Percentiles rank a stretch among this genome's conserved stretches.
These are phyloP conservation scores for Lagria hirta DNA, from an alignment of 2,888 invertebrate species.

Conservation along the genomic window DNA sequence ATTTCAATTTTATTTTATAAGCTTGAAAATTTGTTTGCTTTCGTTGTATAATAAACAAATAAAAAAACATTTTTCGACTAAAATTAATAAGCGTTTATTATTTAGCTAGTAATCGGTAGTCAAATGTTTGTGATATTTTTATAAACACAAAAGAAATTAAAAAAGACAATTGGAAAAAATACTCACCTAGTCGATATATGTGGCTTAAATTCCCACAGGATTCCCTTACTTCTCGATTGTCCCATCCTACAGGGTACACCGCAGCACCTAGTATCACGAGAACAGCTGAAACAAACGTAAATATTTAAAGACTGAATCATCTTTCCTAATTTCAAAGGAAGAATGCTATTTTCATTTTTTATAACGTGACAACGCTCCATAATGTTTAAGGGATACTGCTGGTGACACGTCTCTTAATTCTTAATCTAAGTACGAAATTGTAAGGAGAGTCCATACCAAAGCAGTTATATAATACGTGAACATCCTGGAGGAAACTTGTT, in stretches of 20 bases:
- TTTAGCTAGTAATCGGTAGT: no score
- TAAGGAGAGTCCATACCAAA: neutral
- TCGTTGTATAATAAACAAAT: no score
- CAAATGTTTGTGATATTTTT: neutral
- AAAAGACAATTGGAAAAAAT: no score
- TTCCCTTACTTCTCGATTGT: constrained; percentile 63
- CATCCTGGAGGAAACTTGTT: constrained; percentile 3
- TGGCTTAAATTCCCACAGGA: constrained; percentile 62
- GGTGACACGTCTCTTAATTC: no score
- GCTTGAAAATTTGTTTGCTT: no score
- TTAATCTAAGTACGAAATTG: constrained; percentile 1
- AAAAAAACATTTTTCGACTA: no score
- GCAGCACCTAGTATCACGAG: constrained; percentile 61
- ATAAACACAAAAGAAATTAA: neutral
- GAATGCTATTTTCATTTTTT: no score
- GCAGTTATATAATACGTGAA: neutral
- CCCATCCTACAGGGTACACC: constrained; percentile 66
- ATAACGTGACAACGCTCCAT: no score
- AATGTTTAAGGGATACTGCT: no score
- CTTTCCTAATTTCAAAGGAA: no score
- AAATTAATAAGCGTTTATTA: no score
- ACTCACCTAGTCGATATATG: constrained; percentile 62
- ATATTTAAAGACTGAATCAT: constrained; percentile 12
- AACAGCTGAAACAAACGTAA: constrained; percentile 56
- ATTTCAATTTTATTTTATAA: no score